Evolutionary conservation across 2,888 invertebrate species (phyloP).

Genomic region (Romanomermis culicivorax): DNA sequence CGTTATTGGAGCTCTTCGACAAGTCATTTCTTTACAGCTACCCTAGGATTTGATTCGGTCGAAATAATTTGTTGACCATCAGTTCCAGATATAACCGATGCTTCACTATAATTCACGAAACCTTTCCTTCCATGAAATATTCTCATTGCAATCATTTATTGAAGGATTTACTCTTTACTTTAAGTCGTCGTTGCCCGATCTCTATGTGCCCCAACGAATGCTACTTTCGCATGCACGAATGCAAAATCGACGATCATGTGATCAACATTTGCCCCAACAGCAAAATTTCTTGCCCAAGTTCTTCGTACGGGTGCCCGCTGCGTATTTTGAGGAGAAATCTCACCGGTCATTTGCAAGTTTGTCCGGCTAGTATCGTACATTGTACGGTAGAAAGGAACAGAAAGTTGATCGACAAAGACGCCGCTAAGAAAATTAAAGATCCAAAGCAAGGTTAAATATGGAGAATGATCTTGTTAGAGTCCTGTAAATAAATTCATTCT

Average conservation of each 20-base stretch:
- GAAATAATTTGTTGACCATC: too few relatives aligned
- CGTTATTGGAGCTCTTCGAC: too few relatives aligned
- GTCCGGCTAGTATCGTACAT: conserved; percentile 34
- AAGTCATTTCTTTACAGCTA: too few relatives aligned
- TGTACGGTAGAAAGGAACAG: conserved; percentile 36
- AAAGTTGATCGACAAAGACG: not conserved
- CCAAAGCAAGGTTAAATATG: not conserved
- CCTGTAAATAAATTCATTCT: too few relatives aligned
- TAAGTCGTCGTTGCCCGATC: too few relatives aligned
- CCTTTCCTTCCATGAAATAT: too few relatives aligned
- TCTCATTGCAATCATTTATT: too few relatives aligned
- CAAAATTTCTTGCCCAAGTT: conserved; percentile 31
- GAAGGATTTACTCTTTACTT: too few relatives aligned
- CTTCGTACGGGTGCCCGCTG: conserved; percentile 32
- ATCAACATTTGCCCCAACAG: conserved; percentile 28
- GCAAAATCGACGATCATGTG: conserved; percentile 32
- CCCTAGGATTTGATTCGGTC: too few relatives aligned
- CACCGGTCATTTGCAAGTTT: conserved; percentile 28
- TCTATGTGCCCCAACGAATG: conserved; percentile 28
- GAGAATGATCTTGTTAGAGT: too few relatives aligned
- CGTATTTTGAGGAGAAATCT: conserved; percentile 26
- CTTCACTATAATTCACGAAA: too few relatives aligned
- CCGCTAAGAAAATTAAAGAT: not conserved
- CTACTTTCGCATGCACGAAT: conserved; percentile 30
- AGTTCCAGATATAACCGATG: too few relatives aligned